A percentile compares a stretch with the other conserved stretches of the same genome.
These are phyloP conservation scores for Ploceus nigricollis DNA, from an alignment of 2,113 vertebrate species.

Conservation along the genomic window DNA sequence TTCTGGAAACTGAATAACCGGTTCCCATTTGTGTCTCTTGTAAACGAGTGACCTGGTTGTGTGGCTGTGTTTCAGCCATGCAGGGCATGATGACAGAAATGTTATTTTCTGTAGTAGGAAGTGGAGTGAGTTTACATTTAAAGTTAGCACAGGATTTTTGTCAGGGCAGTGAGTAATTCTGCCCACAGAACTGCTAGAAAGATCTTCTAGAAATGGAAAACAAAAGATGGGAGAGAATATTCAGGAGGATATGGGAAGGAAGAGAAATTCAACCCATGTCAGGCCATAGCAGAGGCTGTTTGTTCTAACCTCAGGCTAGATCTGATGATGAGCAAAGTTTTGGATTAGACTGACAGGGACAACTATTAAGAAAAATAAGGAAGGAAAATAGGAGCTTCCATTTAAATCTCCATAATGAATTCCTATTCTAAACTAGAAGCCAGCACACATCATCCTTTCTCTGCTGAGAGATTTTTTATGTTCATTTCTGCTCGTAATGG, in stretches of 20 bases:
- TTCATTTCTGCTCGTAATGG: neutral
- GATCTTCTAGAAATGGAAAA: neutral
- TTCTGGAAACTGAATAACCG: conserved; percentile 28
- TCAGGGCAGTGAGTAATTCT: neutral
- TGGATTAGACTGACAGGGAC: neutral
- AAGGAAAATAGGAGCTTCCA: neutral
- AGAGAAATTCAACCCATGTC: neutral
- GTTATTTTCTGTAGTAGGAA: neutral
- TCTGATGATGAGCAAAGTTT: neutral
- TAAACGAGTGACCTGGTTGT: neutral
- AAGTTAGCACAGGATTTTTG: neutral
- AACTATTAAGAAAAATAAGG: neutral
- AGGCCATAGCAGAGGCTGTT: neutral
- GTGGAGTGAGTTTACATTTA: neutral
- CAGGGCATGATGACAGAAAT: neutral
- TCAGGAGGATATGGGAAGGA: neutral
- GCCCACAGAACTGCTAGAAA: neutral
- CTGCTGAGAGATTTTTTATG: neutral
- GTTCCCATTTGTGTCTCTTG: conserved; percentile 24
- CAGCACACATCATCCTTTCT: neutral
- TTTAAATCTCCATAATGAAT: conserved; percentile 18
- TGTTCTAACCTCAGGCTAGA: neutral
- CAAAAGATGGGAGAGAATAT: neutral
- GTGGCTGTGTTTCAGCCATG: neutral
- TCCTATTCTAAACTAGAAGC: neutral